Evolutionary conservation across 37 sponge, comb jelly and placozoan genomes (phyloP).

Genomic region (Agelas oroides): DNA sequence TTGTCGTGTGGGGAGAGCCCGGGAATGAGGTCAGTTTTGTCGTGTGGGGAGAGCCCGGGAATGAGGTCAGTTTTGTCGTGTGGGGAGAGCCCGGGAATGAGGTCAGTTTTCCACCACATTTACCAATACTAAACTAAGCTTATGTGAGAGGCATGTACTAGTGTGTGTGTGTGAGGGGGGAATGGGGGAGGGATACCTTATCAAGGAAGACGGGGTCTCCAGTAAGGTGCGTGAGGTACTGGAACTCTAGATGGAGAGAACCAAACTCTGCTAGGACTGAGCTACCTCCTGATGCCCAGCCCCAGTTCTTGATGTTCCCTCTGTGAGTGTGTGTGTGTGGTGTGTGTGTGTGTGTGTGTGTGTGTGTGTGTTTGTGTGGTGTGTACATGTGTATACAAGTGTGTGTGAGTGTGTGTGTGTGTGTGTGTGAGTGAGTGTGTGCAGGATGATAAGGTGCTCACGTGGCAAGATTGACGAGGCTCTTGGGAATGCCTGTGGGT

Average conservation of each 20-base stretch:
- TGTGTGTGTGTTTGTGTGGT: background rate
- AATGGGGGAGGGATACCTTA: slow-evolving; percentile 47
- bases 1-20: too few species aligned
- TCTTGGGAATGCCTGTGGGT: slow-evolving; percentile 83
- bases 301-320: slow-evolving; percentile 80
- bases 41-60: too few species aligned
- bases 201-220: slow-evolving; percentile 75
- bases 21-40: too few species aligned
- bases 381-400: background rate
- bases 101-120: too few species aligned
- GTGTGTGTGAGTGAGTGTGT: background rate
- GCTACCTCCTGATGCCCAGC: slow-evolving; percentile 89
- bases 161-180: background rate
- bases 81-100: too few species aligned
- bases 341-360: background rate
- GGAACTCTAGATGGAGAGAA: slow-evolving; percentile 89
- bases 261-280: slow-evolving; percentile 94
- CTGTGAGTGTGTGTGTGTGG: slow-evolving; percentile 11
- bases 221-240: slow-evolving; percentile 80
- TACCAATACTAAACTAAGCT: too few species aligned
- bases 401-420: background rate
- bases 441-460: slow-evolving; percentile 9
- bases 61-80: too few species aligned
- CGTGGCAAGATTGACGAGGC: slow-evolving; percentile 72
- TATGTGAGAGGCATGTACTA: background rate